Conservation (phyloP, 2,113 vertebrate genomes). For the Catagonus wagneri region DNA sequence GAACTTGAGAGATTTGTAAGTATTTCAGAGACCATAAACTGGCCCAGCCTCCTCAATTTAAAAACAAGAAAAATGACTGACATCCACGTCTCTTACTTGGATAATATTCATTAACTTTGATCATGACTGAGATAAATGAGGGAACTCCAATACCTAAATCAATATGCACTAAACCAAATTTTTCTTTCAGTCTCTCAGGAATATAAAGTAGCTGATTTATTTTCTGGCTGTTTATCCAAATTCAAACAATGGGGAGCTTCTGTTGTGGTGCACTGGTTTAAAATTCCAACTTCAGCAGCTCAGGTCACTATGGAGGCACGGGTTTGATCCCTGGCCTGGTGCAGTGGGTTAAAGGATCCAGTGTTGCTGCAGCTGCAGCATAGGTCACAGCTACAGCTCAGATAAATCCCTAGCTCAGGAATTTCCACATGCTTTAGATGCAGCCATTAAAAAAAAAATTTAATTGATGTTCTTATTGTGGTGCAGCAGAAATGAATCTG, state of each 20-base stretch:
- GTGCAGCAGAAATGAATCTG: too few species aligned
- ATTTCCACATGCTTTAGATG: too few species aligned
- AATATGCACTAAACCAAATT: constrained; percentile 30
- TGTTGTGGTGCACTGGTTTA: too few species aligned
- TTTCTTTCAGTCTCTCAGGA: constrained; percentile 29
- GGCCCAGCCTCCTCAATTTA: background rate
- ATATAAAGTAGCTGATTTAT: constrained; percentile 20
- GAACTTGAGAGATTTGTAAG: background rate
- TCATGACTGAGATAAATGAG: background rate
- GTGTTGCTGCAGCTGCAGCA: too few species aligned
- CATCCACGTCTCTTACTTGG: constrained; percentile 17
- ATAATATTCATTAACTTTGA: background rate
- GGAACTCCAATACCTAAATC: background rate
- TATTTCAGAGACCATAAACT: constrained; percentile 22
- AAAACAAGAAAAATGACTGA: constrained; percentile 16
- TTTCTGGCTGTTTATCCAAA: constrained; percentile 26
- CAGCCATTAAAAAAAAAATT: too few species aligned
- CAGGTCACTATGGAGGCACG: too few species aligned
- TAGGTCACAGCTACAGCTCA: too few species aligned
- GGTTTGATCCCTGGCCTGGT: too few species aligned
- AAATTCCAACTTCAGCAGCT: too few species aligned
- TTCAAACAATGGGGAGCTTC: constrained; percentile 44
- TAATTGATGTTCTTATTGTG: too few species aligned
- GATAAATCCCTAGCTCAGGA: too few species aligned
- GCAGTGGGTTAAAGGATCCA: too few species aligned